Evolutionary conservation across 2,113 vertebrate species (phyloP).

Genomic region (Centropristis striata): DNA sequence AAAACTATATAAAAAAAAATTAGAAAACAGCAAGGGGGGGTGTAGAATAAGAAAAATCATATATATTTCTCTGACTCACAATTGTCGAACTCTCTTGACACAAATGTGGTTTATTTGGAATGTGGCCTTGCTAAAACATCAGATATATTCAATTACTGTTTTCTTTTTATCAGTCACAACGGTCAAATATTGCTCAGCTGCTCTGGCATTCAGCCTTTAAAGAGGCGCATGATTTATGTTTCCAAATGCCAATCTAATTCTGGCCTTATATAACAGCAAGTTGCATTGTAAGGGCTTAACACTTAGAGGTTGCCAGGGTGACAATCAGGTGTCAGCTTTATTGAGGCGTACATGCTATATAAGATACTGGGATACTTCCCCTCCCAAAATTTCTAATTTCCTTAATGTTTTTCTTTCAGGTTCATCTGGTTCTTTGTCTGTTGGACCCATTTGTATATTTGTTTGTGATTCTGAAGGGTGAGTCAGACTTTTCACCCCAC

Average conservation of each 20-base stretch:
- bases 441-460: too few relatives aligned
- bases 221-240: background rate
- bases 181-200: conserved; percentile 1
- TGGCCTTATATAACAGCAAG: background rate
- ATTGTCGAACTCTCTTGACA: background rate
- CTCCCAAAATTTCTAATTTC: too few relatives aligned
- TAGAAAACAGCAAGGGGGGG: background rate
- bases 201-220: background rate
- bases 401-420: too few relatives aligned
- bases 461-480: too few relatives aligned
- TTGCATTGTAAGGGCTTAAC: background rate
- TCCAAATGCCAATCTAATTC: background rate
- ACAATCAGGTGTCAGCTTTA: too few relatives aligned
- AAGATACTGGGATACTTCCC: too few relatives aligned
- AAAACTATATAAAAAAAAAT: conserved; percentile 6
- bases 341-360: too few relatives aligned
- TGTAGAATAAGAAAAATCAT: background rate
- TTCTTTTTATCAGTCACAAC: background rate
- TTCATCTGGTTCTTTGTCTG: too few relatives aligned
- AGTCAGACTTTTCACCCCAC: too few relatives aligned
- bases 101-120: background rate
- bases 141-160: background rate
- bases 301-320: too few relatives aligned
- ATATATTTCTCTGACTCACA: background rate
- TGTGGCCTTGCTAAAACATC: background rate